Conservation (phyloP, 2,888 invertebrate genomes). For the Metellina segmentata region DNA sequence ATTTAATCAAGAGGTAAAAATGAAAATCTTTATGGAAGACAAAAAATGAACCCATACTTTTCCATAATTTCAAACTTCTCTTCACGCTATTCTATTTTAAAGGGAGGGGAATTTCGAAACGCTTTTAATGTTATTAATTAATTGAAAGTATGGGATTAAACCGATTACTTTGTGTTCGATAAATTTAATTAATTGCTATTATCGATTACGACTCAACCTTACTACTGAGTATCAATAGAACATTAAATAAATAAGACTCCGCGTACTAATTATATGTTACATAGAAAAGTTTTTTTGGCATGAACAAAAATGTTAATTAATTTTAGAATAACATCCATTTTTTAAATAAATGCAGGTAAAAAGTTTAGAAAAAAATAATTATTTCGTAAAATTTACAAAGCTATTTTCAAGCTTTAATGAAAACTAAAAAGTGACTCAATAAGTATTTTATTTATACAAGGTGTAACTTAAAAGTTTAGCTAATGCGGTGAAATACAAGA, state of each 20-base stretch:
- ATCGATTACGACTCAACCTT: constrained; percentile 32
- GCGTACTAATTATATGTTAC: constrained; percentile 14
- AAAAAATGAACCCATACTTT: constrained; percentile 40
- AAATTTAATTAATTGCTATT: constrained; percentile 56
- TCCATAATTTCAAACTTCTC: constrained; percentile 38
- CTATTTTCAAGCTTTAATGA: background rate
- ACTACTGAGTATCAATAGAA: constrained; percentile 17
- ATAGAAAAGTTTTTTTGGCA: background rate
- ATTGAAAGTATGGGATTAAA: constrained; percentile 53
- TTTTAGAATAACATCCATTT: background rate
- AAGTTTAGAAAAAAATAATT: background rate
- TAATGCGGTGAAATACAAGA: too few species aligned
- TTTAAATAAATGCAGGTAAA: background rate
- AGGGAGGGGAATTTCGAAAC: constrained; percentile 37
- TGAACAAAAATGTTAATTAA: background rate
- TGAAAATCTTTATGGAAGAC: constrained; percentile 24
- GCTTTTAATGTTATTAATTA: constrained; percentile 42
- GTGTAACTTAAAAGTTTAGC: background rate
- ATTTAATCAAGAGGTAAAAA: constrained; percentile 59
- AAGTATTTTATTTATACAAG: background rate
- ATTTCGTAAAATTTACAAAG: background rate
- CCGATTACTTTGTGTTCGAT: constrained; percentile 46
- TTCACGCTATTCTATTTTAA: background rate
- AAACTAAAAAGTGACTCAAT: background rate
- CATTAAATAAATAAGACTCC: constrained; percentile 30